Percentiles rank a stretch among this genome's conserved stretches.
phyloP scores from a whole-genome alignment of 2,113 vertebrate species.

The Ploceus nigricollis region DNA sequence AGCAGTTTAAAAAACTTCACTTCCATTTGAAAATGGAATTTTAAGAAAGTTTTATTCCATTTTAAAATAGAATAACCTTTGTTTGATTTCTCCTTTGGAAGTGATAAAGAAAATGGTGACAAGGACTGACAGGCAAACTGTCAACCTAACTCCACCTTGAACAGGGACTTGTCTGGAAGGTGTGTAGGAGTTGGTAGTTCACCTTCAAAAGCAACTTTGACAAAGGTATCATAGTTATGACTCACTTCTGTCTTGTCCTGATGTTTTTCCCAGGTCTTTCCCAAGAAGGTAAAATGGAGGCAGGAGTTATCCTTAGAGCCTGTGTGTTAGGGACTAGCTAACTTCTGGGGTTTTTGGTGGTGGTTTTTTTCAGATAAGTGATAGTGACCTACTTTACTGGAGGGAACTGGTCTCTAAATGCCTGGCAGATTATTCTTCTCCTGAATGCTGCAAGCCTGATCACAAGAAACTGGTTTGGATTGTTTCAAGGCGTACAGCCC shows the following conservation, averaged over 20 bases:
- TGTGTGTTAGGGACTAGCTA: background rate
- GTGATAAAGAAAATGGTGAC: background rate
- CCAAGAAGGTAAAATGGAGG: background rate
- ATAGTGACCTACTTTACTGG: constrained; percentile 87
- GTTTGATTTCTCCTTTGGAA: background rate
- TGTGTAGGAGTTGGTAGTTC: background rate
- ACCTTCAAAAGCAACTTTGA: background rate
- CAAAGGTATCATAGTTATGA: background rate
- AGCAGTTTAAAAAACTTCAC: rapidly evolving
- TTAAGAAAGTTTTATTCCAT: rapidly evolving
- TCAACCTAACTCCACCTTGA: background rate
- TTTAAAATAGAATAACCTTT: background rate
- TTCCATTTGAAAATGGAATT: background rate
- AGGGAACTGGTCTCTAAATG: constrained; percentile 89
- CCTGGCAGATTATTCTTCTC: constrained; percentile 90
- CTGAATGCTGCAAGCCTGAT: constrained; percentile 93
- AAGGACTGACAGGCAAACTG: background rate
- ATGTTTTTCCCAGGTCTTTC: background rate
- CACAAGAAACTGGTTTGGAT: constrained; percentile 94
- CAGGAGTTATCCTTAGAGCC: background rate
- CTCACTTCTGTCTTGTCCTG: background rate
- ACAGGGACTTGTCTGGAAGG: rapidly evolving
- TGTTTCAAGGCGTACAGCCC: constrained; percentile 91
- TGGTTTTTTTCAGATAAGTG: constrained; percentile 77
- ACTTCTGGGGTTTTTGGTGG: background rate